Base-by-base conservation (phyloP, 2,113 vertebrate genomes). In the Raphicerus campestris region DNA sequence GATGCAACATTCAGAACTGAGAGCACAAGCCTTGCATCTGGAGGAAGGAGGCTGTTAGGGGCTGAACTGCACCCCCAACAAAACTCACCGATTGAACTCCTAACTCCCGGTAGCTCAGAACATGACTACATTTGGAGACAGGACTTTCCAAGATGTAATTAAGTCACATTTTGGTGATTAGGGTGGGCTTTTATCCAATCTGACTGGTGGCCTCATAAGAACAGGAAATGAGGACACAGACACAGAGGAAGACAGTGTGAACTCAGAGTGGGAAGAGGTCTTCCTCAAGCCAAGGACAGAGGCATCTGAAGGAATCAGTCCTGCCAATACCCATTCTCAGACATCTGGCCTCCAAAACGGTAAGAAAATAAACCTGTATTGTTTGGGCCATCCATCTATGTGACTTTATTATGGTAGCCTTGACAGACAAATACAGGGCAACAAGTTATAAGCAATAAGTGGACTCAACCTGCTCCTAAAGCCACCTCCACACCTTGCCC, bases 401-500 rank as follows among this genome's bases (percentile, higher is more conserved):
- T 26, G 20, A 30, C 42, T 77, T 77, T 77, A 35, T 81, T 51
- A 39, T 2, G 53, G 55, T 42, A 78, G 32, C 32, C 32, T 45
- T 87, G 58, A 55, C n/a, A 83, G 47, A 60, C 3, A 16, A 75
- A 84, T 10, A 26, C 42, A 89, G 17, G 16, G 10, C 51, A 81
- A 28, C 70, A 49, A 39, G 24, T 75, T 42, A 15, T 70, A 81
- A 70, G 32, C 11, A 32, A 2, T 32, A 47, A 42, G 42, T 42
- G 11, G 30, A 87, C 19, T 70, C 39, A 4, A 60, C 39, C 84
- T 61, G 47, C 35, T 39, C 49, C 22, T 55, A 14, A 32, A 8
- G 80, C 20, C 84, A 91, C 86, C 92, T 78, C 87, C 93, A 96
- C 61, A 13, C 63, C 47, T 85, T 70, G 82, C 97, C 88, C 88